These are phyloP conservation scores for Papilio protenor DNA, from an alignment of 2,888 invertebrate species.

Conservation along the genomic window DNA sequence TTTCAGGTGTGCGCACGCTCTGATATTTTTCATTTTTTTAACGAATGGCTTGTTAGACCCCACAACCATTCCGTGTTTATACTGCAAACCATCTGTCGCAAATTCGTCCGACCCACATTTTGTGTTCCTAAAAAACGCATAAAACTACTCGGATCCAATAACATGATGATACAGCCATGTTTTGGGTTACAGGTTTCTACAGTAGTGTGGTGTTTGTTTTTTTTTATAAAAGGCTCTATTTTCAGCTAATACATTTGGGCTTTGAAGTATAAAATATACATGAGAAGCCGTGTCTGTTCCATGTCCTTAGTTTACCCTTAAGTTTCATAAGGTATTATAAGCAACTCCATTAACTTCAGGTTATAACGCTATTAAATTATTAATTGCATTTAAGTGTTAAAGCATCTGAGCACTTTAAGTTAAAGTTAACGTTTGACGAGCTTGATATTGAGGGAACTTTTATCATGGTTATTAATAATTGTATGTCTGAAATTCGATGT, in stretches of 20 bases:
- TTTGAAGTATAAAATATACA: neutral
- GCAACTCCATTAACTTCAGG: neutral
- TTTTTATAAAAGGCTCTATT: neutral
- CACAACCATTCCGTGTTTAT: no score
- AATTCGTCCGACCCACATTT: no score
- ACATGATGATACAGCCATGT: neutral
- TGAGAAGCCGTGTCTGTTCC: neutral
- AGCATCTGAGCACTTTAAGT: neutral
- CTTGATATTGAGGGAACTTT: neutral
- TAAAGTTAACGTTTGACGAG: neutral
- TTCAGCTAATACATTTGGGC: neutral
- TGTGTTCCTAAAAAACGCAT: no score
- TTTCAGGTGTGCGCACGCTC: no score
- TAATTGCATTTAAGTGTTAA: neutral
- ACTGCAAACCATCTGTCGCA: no score
- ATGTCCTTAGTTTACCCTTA: neutral
- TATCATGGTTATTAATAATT: neutral
- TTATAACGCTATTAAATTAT: neutral
- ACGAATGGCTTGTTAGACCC: no score
- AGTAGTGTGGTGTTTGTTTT: neutral
- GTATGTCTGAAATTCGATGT: no score
- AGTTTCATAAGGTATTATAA: neutral
- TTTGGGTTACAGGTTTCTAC: constrained; percentile 2
- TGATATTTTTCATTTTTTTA: no score
- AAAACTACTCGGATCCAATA: constrained; percentile 19